A percentile compares a stretch with the other conserved stretches of the same genome.
These are phyloP conservation scores for Elephas maximus DNA, from an alignment of 2,113 vertebrate species.

Conservation along the genomic window DNA sequence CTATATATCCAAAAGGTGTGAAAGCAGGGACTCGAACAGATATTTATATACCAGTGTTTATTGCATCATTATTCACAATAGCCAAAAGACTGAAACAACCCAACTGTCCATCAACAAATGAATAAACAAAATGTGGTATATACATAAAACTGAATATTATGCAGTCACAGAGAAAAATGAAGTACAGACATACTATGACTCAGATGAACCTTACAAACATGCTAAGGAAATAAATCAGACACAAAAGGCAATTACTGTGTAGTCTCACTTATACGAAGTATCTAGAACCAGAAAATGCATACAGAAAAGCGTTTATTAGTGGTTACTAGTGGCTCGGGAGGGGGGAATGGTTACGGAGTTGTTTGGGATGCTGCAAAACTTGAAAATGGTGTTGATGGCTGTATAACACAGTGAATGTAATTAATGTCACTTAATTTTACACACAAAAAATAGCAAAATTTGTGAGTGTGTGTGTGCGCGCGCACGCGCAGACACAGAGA, in stretches of 20 bases:
- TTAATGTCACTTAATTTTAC: too few species aligned
- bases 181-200: background rate
- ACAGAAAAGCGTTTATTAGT: too few species aligned
- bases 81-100: background rate
- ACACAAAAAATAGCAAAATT: too few species aligned
- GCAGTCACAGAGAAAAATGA: background rate
- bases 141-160: background rate
- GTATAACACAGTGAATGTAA: too few species aligned
- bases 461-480: too few species aligned
- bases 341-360: too few species aligned
- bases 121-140: background rate
- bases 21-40: background rate
- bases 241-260: background rate
- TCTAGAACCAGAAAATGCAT: background rate
- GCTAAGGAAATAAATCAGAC: background rate
- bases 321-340: too few species aligned
- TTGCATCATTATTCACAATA: background rate
- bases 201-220: background rate
- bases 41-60: background rate
- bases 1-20: background rate
- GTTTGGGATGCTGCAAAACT: too few species aligned
- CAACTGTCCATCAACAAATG: background rate
- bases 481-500: too few species aligned
- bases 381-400: too few species aligned
- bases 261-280: too few species aligned